phyloP scores from a whole-genome alignment of 2,888 invertebrate genomes.

The Brenthis daphne region DNA sequence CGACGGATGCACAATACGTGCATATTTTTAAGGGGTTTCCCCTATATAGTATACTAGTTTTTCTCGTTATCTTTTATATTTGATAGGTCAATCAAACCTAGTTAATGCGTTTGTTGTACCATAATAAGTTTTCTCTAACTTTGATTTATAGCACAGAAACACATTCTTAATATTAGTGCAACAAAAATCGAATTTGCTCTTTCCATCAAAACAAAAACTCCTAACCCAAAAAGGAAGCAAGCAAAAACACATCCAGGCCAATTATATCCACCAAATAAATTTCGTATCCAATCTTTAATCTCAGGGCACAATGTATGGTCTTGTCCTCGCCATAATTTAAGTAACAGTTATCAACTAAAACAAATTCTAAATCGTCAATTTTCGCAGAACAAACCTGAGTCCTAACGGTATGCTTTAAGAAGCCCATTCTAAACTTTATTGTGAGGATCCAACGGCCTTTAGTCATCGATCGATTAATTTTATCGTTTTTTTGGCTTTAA shows the following conservation, averaged over 20 bases:
- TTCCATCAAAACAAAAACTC: constrained; percentile 1
- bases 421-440: constrained; percentile 51
- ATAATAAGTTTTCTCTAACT: too few species aligned
- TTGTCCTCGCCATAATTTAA: constrained; percentile 44
- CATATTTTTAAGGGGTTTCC: too few species aligned
- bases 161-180: too few species aligned
- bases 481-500: constrained; percentile 65
- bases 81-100: too few species aligned
- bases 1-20: too few species aligned
- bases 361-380: constrained; percentile 71
- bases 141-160: too few species aligned
- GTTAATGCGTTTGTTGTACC: too few species aligned
- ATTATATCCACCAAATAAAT: constrained; percentile 32
- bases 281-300: constrained; percentile 34
- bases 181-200: constrained; percentile 8
- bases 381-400: constrained; percentile 56
- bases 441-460: constrained; percentile 45
- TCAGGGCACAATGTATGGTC: constrained; percentile 28
- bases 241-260: constrained; percentile 6
- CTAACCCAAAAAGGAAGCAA: not conserved
- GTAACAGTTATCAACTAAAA: constrained; percentile 56
- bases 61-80: too few species aligned
- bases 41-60: too few species aligned
- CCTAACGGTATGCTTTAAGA: constrained; percentile 59
- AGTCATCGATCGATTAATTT: constrained; percentile 46